Evolutionary conservation across 2,888 invertebrate genomes (phyloP), one percentile per base, ranked within the genome.

Genomic region (Pseudolycoriella hygida): DNA sequence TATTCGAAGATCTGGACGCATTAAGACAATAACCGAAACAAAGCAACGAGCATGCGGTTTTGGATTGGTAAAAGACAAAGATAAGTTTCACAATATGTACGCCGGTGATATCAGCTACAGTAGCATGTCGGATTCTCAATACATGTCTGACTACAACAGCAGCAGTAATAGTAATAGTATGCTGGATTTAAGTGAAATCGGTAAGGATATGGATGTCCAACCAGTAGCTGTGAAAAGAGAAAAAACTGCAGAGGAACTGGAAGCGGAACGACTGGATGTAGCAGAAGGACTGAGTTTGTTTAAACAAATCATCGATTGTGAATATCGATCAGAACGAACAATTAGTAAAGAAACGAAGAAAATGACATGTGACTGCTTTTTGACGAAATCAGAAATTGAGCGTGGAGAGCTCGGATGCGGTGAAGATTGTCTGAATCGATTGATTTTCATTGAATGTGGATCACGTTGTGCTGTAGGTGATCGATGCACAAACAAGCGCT

Each of bases 391-490:
- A 53, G 96, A 96, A 59, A 72, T 86, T 51, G 75, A 76, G 38
- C 70, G 80, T 47, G 90, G 89, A 0, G 84, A 87, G 57, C 64
- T 77, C 49, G 92, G 90, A 10, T 97, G 97, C 62, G 93, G 90
- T 1, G 90, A 92, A 58, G 92, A 94, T 66, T 97, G 97, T 65
- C 74, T 97, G 31, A 97, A 97, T 70, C 77, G 94, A 58, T 73
- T 96, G 60, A 76, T 97, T n/a, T 88, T 94, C 84, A 94, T 97
- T 60, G 97, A 97, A 74, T 97, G 96, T 71, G 92, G 94, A 12
- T 74, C 80, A 4, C 72, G 88, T 55, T 98, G 97, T 67, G 80
- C 83, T 44, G 82, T 93, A 34, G 85, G 81, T 4, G 84, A 87
- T 44, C 74, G 83, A 47, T 98, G 97, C 69, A 87, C 90, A 2